phyloP scores from a whole-genome alignment of 2,113 vertebrate genomes.

The Calonectris borealis region DNA sequence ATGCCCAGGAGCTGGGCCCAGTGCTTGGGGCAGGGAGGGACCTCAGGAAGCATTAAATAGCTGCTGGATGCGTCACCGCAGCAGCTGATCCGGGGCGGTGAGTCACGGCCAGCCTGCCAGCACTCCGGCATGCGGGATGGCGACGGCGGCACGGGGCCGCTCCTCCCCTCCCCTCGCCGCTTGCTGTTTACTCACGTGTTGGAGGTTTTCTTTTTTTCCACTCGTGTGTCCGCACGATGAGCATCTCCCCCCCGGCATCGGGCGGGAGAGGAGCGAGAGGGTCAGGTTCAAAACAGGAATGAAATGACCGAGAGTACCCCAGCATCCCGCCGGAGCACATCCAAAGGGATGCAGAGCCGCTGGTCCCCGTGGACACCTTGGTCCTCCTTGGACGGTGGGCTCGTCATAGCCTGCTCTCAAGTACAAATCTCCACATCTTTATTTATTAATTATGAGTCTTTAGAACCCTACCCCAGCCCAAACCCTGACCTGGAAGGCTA shows the following conservation, averaged over 20 bases:
- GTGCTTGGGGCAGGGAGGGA: not conserved
- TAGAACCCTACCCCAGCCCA: not conserved
- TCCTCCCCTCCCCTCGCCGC: not conserved
- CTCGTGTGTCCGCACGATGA: not conserved
- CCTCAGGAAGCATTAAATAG: constrained; percentile 7
- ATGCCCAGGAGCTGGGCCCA: not conserved
- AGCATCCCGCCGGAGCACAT: not conserved
- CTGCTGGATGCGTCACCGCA: not conserved
- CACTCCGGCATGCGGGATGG: not conserved
- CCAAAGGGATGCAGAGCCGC: not conserved
- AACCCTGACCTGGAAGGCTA: not conserved
- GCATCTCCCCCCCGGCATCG: accelerated
- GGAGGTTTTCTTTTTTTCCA: not conserved
- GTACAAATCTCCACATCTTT: not conserved
- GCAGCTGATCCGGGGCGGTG: not conserved
- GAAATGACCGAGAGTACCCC: not conserved
- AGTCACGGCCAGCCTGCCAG: not conserved
- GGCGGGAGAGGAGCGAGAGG: not conserved
- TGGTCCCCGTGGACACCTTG: not conserved
- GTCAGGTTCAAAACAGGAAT: not conserved
- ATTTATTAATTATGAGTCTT: not conserved
- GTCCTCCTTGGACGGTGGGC: not conserved
- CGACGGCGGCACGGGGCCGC: not conserved
- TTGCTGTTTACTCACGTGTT: not conserved
- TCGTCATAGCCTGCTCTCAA: not conserved